Conservation (phyloP, 2,113 vertebrate species). For the Poecile atricapillus region DNA sequence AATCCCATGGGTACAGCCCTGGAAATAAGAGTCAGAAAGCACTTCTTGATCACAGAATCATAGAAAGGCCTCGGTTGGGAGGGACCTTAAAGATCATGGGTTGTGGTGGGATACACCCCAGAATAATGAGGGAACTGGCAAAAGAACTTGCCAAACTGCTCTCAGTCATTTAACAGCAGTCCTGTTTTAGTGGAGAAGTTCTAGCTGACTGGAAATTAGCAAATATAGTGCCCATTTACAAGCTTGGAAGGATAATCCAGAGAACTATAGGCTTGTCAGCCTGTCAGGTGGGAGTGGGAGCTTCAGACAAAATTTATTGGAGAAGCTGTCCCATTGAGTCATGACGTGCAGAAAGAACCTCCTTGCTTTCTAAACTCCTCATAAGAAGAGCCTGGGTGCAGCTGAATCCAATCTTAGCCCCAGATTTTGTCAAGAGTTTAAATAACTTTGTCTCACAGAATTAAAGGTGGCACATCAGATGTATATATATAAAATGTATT, state of each 20-base stretch:
- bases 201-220: neutral
- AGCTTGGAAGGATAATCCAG: neutral
- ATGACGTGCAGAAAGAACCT: neutral
- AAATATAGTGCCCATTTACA: neutral
- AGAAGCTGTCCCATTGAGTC: neutral
- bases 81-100: neutral
- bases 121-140: neutral
- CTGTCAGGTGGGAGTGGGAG: neutral
- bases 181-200: neutral
- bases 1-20: neutral
- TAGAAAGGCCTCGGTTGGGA: neutral
- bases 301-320: neutral
- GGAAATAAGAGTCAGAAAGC: neutral
- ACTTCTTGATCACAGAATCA: neutral
- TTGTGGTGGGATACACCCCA: neutral
- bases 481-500: neutral
- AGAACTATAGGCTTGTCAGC: neutral
- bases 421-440: neutral
- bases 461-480: neutral
- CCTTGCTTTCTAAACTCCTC: neutral
- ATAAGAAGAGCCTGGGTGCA: neutral
- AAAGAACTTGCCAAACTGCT: neutral
- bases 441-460: neutral
- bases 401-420: neutral
- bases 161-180: neutral